Percentiles rank a stretch among this genome's conserved stretches.
Evolutionary conservation across 2,888 invertebrate species (phyloP).

Genomic region (Lysandra bellargus): DNA sequence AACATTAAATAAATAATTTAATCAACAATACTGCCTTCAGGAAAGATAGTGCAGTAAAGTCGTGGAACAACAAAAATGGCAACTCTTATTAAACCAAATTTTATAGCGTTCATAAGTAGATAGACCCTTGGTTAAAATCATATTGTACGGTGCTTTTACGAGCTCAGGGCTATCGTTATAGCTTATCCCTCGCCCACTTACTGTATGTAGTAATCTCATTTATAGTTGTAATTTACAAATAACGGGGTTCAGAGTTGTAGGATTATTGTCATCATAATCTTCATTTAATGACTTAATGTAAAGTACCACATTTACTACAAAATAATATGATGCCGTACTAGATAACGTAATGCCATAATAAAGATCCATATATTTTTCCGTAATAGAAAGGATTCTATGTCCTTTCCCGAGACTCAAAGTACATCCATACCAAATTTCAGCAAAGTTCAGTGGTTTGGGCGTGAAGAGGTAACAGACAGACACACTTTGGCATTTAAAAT

Average conservation of each 20-base stretch:
- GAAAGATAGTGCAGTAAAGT: background rate
- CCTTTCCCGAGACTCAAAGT: background rate
- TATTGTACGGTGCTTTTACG: constrained; percentile 13
- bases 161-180: constrained; percentile 2
- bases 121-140: constrained; percentile 5
- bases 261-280: background rate
- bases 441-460: no score
- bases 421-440: no score
- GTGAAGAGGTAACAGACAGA: no score
- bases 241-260: background rate
- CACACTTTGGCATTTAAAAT: background rate
- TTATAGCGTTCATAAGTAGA: constrained; percentile 8
- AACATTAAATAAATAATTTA: no score
- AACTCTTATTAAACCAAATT: background rate
- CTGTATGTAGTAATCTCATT: background rate
- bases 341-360: no score
- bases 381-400: no score
- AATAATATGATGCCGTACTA: no score
- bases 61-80: background rate
- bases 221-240: background rate
- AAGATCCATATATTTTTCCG: no score
- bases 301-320: no score
- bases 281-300: background rate
- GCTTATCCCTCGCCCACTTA: background rate
- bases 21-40: background rate